A percentile compares a stretch with the other conserved stretches of the same genome.
These are phyloP conservation scores for Macrotus californicus DNA, from an alignment of 2,113 vertebrate species.

Conservation along the genomic window DNA sequence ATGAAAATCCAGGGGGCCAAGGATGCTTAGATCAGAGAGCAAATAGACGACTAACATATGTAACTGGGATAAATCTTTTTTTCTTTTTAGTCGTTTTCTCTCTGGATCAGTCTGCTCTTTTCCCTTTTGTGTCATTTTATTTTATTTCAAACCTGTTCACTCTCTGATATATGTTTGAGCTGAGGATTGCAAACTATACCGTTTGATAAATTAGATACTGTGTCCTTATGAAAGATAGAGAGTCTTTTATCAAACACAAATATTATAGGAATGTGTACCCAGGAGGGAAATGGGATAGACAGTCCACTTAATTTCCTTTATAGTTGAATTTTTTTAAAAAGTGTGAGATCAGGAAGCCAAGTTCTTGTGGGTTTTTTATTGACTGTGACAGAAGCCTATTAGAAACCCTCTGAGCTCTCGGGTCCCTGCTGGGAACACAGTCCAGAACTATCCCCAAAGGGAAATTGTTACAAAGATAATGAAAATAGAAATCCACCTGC, in stretches of 20 bases:
- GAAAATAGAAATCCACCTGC: not conserved
- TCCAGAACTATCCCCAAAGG: not conserved
- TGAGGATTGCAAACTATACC: conserved; percentile 11
- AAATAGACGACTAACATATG: not conserved
- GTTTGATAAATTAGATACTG: conserved; percentile 49
- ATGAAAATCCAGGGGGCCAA: not conserved
- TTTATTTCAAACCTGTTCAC: conserved; percentile 37
- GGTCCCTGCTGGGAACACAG: not conserved
- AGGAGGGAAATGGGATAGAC: conserved; percentile 19
- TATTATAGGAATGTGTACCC: conserved; percentile 38
- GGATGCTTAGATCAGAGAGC: not conserved
- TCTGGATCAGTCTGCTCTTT: not conserved
- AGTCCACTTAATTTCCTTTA: conserved; percentile 54
- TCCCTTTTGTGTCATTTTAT: conserved; percentile 15
- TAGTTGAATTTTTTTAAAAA: conserved; percentile 4
- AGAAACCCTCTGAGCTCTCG: not conserved
- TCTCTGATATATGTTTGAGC: conserved; percentile 32
- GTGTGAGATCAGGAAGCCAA: conserved; percentile 18
- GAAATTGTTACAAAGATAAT: not conserved
- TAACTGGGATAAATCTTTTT: not conserved
- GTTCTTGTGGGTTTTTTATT: not conserved
- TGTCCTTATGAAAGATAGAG: conserved; percentile 32
- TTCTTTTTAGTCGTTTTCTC: not conserved
- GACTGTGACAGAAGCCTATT: not conserved
- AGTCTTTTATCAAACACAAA: conserved; percentile 50